Conservation (phyloP, 2,888 invertebrate species). For the Himalopsyche japonica region DNA sequence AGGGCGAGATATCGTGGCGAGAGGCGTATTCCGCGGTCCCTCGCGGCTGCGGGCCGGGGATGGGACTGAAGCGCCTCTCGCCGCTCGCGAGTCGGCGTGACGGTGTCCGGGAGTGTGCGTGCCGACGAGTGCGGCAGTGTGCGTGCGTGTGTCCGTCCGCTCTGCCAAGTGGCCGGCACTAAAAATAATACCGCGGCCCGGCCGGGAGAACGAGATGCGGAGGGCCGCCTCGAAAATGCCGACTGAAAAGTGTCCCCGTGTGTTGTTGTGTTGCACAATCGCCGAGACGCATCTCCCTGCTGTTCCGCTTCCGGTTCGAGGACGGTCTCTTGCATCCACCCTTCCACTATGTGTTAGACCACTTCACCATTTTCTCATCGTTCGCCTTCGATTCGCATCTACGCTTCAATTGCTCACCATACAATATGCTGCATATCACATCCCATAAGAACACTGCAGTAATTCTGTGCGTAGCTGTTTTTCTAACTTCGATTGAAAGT, state of each 20-base stretch:
- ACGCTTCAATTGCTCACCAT: no score
- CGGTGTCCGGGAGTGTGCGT: slow-evolving; percentile 12
- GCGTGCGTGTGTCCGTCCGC: slow-evolving; percentile 46
- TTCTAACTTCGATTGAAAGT: no score
- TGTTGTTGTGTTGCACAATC: background rate
- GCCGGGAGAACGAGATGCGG: slow-evolving; percentile 29
- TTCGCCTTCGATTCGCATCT: no score
- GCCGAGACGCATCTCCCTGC: background rate
- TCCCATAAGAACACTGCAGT: no score
- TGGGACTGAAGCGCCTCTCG: slow-evolving; percentile 37
- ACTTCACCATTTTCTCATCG: background rate
- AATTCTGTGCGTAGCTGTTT: no score
- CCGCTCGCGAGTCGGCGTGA: slow-evolving; percentile 38
- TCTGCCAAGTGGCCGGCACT: slow-evolving; percentile 69
- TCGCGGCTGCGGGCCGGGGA: slow-evolving; percentile 42
- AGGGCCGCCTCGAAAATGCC: slow-evolving; percentile 4
- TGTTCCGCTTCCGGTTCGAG: slow-evolving; percentile 4
- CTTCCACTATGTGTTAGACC: background rate
- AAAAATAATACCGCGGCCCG: slow-evolving; percentile 60
- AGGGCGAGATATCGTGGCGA: slow-evolving; percentile 8
- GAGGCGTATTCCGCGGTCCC: slow-evolving; percentile 41
- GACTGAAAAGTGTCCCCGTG: background rate
- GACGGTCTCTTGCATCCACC: background rate
- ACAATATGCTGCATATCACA: no score
- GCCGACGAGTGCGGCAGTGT: slow-evolving; percentile 45